Evolutionary conservation across 1,140 invertebrate genomes (phyloP).

Genomic region (Bombus huntii): DNA sequence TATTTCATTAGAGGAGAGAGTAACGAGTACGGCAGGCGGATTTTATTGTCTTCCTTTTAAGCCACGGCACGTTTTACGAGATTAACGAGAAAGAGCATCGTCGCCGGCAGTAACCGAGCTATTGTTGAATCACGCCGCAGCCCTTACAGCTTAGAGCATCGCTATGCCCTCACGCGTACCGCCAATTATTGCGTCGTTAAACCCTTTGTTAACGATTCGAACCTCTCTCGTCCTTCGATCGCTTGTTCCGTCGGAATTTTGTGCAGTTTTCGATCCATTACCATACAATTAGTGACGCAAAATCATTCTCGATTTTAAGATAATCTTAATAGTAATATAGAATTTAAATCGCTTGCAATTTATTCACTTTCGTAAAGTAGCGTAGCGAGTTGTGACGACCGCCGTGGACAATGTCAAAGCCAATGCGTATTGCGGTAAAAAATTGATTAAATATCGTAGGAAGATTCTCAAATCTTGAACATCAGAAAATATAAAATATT

Average conservation of each 20-base stretch:
- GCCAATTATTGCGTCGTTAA: conserved; percentile 61
- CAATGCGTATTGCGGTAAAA: too few relatives aligned
- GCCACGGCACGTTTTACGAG: conserved; percentile 47
- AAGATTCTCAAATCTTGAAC: too few relatives aligned
- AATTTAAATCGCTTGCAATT: too few relatives aligned
- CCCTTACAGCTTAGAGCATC: conserved; percentile 28
- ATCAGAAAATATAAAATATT: too few relatives aligned
- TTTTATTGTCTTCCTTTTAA: conserved; percentile 57
- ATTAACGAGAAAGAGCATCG: conserved; percentile 53
- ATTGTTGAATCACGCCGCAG: conserved; percentile 50
- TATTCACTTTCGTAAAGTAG: too few relatives aligned
- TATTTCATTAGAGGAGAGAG: conserved; percentile 57
- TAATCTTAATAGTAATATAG: too few relatives aligned
- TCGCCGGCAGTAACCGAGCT: conserved; percentile 26
- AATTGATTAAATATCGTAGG: too few relatives aligned
- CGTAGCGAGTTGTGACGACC: too few relatives aligned
- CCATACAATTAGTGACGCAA: too few relatives aligned
- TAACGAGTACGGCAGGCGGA: conserved; percentile 4
- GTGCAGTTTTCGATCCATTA: too few relatives aligned
- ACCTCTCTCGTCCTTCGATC: background rate
- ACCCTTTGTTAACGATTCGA: conserved; percentile 38
- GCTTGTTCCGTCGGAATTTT: background rate
- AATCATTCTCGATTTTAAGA: too few relatives aligned
- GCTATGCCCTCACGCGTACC: conserved; percentile 35
- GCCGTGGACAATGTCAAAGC: too few relatives aligned